Conservation (phyloP, 2,113 vertebrate species). For the Anseranas semipalmata region DNA sequence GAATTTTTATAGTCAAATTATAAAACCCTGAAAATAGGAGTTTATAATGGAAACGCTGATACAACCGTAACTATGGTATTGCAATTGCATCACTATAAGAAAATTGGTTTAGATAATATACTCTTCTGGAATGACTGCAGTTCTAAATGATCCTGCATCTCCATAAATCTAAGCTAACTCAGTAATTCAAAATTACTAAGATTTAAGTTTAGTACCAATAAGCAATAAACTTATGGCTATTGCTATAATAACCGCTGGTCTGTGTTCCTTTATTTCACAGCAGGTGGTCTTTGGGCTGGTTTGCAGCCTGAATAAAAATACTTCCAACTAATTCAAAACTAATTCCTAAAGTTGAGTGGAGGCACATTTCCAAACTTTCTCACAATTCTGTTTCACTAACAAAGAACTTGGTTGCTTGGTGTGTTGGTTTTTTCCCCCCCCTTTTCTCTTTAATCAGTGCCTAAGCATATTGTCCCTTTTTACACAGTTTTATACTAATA, state of each 20-base stretch:
- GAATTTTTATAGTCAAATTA: conserved; percentile 83
- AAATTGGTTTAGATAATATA: conserved; percentile 85
- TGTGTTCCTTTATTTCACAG: conserved; percentile 74
- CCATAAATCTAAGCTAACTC: conserved; percentile 85
- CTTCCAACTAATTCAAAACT: conserved; percentile 71
- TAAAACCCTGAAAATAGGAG: conserved; percentile 78
- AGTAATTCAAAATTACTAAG: conserved; percentile 84
- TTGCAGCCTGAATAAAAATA: conserved; percentile 67
- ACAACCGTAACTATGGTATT: conserved; percentile 76
- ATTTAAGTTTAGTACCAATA: conserved; percentile 82
- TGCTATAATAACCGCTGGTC: conserved; percentile 78
- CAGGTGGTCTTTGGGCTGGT: conserved; percentile 77
- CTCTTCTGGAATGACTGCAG: conserved; percentile 78
- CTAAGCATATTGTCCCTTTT: conserved; percentile 66
- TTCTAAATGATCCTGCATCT: conserved; percentile 77
- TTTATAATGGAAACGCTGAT: conserved; percentile 81
- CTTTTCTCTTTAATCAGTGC: conserved; percentile 58
- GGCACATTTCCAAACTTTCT: conserved; percentile 57
- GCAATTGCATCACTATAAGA: conserved; percentile 75
- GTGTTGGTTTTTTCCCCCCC: neutral
- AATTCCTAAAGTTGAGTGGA: conserved; percentile 73
- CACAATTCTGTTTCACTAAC: conserved; percentile 51
- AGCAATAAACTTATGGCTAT: conserved; percentile 83
- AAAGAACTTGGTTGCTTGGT: conserved; percentile 16
- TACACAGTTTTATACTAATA: conserved; percentile 68